Evolutionary conservation across 2,797 vertebrate genomes (phyloP).

Genomic region (Todus mexicanus): DNA sequence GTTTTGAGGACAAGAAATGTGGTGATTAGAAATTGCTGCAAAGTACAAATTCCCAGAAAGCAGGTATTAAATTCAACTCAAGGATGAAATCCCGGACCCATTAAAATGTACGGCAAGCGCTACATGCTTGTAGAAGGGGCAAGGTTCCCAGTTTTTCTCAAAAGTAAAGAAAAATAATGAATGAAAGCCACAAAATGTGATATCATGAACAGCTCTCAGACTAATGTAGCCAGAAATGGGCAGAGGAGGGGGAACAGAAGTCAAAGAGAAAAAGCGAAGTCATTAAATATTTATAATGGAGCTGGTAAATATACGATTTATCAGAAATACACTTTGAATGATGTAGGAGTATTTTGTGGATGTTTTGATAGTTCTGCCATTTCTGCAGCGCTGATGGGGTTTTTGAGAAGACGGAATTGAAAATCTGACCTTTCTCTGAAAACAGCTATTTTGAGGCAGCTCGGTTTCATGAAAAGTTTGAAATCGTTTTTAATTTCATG

Average conservation of each 20-base stretch:
- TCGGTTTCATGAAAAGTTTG: neutral
- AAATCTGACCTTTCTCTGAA: slow-evolving; percentile 5
- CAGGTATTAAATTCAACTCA: neutral
- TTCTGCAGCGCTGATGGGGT: neutral
- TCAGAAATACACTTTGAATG: neutral
- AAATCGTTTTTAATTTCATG: neutral
- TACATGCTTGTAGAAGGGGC: neutral
- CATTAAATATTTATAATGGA: neutral
- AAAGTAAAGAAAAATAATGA: neutral
- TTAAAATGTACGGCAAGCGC: neutral
- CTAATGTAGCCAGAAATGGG: neutral
- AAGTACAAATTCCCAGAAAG: neutral
- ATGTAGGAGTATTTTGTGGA: neutral
- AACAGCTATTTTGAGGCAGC: neutral
- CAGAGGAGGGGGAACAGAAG: neutral
- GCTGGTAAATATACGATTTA: neutral
- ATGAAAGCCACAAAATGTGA: neutral
- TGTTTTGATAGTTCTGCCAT: neutral
- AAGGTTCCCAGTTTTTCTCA: neutral
- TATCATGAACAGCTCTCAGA: neutral
- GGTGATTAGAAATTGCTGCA: neutral
- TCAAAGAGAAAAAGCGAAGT: neutral
- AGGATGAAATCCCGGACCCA: neutral
- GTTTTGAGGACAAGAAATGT: neutral
- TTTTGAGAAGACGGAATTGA: neutral